Evolutionary conservation across 2,797 vertebrate genomes (phyloP).

Genomic region (Babyrousa celebensis): DNA sequence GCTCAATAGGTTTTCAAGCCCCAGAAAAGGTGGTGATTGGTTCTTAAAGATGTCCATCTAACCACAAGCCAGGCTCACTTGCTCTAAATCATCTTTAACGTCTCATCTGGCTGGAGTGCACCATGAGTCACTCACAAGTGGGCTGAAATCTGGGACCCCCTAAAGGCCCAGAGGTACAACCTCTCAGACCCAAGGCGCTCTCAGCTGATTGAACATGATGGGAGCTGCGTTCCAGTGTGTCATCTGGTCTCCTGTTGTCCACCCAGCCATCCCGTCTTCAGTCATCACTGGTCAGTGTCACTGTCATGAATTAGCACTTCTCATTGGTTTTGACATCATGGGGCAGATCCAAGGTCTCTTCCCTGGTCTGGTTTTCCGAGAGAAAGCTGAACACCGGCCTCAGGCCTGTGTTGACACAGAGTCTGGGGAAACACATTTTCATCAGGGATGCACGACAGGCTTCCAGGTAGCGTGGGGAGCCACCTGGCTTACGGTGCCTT

Average conservation of each 20-base stretch:
- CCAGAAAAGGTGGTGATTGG: slow-evolving; percentile 20
- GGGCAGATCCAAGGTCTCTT: not conserved
- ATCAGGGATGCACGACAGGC: not conserved
- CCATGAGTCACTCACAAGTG: not conserved
- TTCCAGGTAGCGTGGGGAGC: not conserved
- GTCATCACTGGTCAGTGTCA: not conserved
- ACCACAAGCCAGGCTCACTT: slow-evolving; percentile 43
- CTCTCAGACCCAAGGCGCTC: not conserved
- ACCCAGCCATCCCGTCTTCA: not conserved
- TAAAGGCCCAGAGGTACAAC: not conserved
- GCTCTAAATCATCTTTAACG: slow-evolving; percentile 32
- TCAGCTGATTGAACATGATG: not conserved
- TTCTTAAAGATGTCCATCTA: not conserved
- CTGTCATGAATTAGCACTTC: not conserved
- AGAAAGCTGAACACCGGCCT: not conserved
- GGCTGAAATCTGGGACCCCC: slow-evolving; percentile 52
- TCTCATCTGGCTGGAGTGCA: not conserved
- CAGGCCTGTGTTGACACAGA: not conserved
- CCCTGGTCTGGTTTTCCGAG: not conserved
- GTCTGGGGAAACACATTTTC: not conserved
- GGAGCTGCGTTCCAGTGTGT: not conserved
- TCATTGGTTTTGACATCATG: not conserved
- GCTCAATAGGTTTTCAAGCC: not conserved
- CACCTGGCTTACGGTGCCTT: not conserved
- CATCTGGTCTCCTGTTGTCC: not conserved